These are phyloP conservation scores for Platynereis dumerilii DNA, from an alignment of 2,888 invertebrate genomes.

Conservation along the genomic window DNA sequence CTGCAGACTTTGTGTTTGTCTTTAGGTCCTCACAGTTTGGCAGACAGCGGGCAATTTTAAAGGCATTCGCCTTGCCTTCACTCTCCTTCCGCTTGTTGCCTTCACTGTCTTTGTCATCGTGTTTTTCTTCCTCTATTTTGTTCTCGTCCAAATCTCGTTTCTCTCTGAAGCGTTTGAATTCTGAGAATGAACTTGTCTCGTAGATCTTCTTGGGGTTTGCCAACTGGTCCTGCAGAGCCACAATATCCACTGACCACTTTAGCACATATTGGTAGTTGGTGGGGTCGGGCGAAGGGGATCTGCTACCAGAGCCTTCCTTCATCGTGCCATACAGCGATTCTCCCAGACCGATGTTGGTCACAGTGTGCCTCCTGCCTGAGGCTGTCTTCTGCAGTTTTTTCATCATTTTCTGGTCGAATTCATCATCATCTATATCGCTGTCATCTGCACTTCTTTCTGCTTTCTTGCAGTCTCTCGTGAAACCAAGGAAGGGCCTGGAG, in stretches of 20 bases:
- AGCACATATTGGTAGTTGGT: conserved; percentile 58
- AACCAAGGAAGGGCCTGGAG: neutral
- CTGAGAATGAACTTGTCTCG: conserved; percentile 31
- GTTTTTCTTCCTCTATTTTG: conserved; percentile 9
- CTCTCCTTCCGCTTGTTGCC: neutral
- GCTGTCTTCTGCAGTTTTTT: conserved; percentile 27
- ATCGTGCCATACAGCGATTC: conserved; percentile 18
- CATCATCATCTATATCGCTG: conserved; percentile 29
- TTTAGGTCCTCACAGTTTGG: too few relatives aligned
- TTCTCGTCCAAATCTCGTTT: neutral
- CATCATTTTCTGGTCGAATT: conserved; percentile 36
- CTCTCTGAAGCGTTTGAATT: conserved; percentile 1
- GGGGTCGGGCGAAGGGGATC: conserved; percentile 33
- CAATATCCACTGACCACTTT: conserved; percentile 61
- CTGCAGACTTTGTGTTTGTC: too few relatives aligned
- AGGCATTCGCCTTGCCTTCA: too few relatives aligned
- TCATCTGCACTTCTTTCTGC: conserved; percentile 23
- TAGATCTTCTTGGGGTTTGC: conserved; percentile 57
- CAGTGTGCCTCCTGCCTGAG: conserved; percentile 37
- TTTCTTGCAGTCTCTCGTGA: conserved; percentile 6
- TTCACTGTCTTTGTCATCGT: conserved; percentile 4
- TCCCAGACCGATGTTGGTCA: conserved; percentile 38
- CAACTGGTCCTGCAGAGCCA: conserved; percentile 58
- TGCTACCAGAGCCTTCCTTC: conserved; percentile 5
- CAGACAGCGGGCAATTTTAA: too few relatives aligned